Base-by-base conservation (phyloP, 2,888 invertebrate species). In the Diploptera punctata region DNA sequence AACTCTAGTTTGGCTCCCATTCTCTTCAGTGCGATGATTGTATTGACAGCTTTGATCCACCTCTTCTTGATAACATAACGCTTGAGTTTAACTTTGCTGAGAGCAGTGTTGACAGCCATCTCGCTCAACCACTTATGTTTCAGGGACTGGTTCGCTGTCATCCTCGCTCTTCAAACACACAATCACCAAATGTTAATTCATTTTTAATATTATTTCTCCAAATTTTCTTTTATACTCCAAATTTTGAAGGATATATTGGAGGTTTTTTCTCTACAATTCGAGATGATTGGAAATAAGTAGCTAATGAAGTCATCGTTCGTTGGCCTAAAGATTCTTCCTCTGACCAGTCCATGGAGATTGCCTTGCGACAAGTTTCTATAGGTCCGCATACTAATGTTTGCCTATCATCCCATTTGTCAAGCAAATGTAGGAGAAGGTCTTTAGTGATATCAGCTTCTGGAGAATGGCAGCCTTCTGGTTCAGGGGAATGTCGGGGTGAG, bases 1-100 rank as follows among this genome's bases (percentile, higher is more conserved):
- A 38, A 52, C 3, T 91, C 89, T 75, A 93, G 89, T 81, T 90
- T 92, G 38, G 93, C 93, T 5, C 95, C 95, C 95, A 96, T 95
- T 78, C 96, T 83, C 79, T 88, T 90, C 65, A 96, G 85, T 1
- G 96, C 96, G 76, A 95, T 88, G 78, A 96, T 94, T 3, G 93
- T 94, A 77, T 95, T 91, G 38, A 95, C 93, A 0, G 93, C 95
- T 83, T 95, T 95, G 77, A 93, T 90, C 96, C 96, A 97, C 60
- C 95, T 88, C 81, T 94, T 91, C 84, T 94, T 92, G 83, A 94
- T 95, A 74, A 96, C 95, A 82, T 95, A 96, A 75, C 94, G 86
- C 82, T 93, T 94, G 77, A 96, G 85, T 81, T 94, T 92, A 31
- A 90, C 89, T 82, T 93, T 96, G 78, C 90, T 91, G 75, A 93